Evolutionary conservation across 2,113 vertebrate species (phyloP).

Genomic region (Chauna torquata): DNA sequence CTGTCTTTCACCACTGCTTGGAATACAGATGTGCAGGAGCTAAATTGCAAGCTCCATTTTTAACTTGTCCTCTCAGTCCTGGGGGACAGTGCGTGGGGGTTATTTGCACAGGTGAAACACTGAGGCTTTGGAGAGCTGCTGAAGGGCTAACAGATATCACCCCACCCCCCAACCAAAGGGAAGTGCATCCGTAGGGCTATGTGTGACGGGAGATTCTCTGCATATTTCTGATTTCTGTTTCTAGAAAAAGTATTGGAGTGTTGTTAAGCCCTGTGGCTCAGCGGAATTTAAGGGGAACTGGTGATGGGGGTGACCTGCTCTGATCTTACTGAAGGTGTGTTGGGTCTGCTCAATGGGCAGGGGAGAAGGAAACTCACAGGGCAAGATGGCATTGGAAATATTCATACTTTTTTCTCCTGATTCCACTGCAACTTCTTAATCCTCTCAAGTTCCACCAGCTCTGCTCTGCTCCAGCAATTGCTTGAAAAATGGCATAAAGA

Average conservation of each 20-base stretch:
- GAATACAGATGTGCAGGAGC: background rate
- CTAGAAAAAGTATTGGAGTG: background rate
- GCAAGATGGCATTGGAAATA: background rate
- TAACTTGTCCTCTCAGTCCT: background rate
- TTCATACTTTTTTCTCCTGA: background rate
- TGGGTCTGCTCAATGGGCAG: background rate
- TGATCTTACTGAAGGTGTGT: background rate
- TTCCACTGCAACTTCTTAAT: background rate
- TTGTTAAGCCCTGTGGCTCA: background rate
- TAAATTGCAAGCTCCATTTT: conserved; percentile 14
- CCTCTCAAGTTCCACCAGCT: background rate
- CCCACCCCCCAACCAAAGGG: background rate
- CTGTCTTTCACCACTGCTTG: background rate
- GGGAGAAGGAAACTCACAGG: background rate
- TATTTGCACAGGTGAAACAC: conserved; percentile 41
- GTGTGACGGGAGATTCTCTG: background rate
- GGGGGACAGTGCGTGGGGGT: background rate
- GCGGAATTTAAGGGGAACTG: background rate
- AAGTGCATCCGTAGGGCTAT: background rate
- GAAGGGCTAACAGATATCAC: background rate
- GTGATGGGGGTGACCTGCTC: background rate
- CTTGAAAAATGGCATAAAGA: background rate
- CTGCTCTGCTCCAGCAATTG: background rate
- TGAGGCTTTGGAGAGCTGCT: background rate
- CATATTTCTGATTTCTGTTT: background rate